Conservation (phyloP, 2,888 invertebrate species). For the Antheraea yamamai region DNA sequence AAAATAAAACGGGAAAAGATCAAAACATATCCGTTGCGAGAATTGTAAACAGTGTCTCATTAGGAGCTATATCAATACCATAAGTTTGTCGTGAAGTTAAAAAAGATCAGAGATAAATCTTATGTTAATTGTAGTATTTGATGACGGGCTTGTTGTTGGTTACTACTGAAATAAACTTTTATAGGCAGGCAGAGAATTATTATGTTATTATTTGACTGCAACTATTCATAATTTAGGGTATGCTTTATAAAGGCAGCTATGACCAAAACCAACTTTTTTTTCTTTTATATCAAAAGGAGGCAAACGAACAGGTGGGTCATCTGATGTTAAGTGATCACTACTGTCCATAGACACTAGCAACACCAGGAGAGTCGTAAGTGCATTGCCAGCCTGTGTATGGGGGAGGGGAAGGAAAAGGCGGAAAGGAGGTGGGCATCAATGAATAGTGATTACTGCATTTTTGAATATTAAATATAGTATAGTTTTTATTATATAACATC, state of each 20-base stretch:
- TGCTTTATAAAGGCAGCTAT: neutral
- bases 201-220: neutral
- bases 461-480: too few species aligned
- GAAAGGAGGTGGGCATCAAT: too few species aligned
- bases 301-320: too few species aligned
- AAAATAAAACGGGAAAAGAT: slow-evolving; percentile 17
- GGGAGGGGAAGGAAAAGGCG: too few species aligned
- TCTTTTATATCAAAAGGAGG: too few species aligned
- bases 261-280: neutral
- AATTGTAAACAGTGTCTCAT: slow-evolving; percentile 34
- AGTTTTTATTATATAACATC: too few species aligned
- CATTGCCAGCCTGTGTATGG: too few species aligned
- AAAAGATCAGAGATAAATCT: slow-evolving; percentile 43
- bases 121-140: neutral
- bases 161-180: neutral
- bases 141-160: neutral
- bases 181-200: neutral
- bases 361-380: too few species aligned
- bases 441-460: too few species aligned
- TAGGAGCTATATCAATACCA: slow-evolving; percentile 21
- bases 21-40: slow-evolving; percentile 17
- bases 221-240: neutral
- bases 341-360: too few species aligned
- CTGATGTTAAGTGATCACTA: too few species aligned
- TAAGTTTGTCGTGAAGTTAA: slow-evolving; percentile 69